These are phyloP conservation scores for Drosophila fulvimacula DNA, from an alignment of 2,888 invertebrate genomes.

Conservation along the genomic window DNA sequence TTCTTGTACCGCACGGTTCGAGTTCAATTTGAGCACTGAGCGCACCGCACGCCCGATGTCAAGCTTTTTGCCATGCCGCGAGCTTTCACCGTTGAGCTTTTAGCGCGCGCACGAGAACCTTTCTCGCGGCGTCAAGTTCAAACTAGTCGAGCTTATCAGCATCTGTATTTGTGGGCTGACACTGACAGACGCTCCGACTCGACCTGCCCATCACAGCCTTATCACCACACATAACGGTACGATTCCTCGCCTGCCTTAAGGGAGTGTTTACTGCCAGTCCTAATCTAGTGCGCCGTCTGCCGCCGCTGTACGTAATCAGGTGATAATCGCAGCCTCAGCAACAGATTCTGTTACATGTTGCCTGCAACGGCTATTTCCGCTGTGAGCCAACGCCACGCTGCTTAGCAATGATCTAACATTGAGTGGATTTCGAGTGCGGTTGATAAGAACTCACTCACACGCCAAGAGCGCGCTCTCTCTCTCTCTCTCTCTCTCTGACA, in stretches of 20 bases:
- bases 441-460: constrained; percentile 12
- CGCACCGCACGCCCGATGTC: constrained; percentile 12
- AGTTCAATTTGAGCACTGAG: constrained; percentile 74
- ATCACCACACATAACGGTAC: constrained; percentile 21
- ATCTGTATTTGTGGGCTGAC: constrained; percentile 38
- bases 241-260: constrained; percentile 9
- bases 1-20: constrained; percentile 67
- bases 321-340: constrained; percentile 47
- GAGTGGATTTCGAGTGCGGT: constrained; percentile 32
- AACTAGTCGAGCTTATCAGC: constrained; percentile 46
- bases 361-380: constrained; percentile 38
- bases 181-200: constrained; percentile 14
- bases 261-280: constrained; percentile 12
- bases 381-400: constrained; percentile 6
- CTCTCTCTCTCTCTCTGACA: not conserved
- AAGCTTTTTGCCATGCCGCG: constrained; percentile 62
- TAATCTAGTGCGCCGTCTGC: constrained; percentile 26
- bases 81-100: constrained; percentile 60
- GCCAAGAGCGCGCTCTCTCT: constrained; percentile 13
- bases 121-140: constrained; percentile 48
- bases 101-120: constrained; percentile 7
- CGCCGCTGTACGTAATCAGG: constrained; percentile 43
- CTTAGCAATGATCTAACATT: constrained; percentile 33
- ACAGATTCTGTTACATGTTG: constrained; percentile 12
- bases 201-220: constrained; percentile 33